Conservation (phyloP, 2,797 vertebrate species). For the Lagothrix lagotricha region DNA sequence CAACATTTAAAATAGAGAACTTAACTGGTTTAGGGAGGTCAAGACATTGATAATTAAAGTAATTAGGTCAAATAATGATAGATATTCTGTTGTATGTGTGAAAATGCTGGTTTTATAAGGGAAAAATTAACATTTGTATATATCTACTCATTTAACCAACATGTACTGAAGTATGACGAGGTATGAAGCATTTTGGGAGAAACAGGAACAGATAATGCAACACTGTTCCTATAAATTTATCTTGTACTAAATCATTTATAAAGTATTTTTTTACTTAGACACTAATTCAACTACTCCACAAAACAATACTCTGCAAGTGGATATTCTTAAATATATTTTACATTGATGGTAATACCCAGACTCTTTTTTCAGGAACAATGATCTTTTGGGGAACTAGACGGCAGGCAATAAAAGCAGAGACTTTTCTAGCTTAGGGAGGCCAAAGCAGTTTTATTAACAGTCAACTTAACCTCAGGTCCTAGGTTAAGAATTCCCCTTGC, state of each 20-base stretch:
- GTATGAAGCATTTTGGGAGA: background rate
- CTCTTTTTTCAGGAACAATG: background rate
- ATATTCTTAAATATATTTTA: background rate
- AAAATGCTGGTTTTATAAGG: background rate
- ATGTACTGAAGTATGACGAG: background rate
- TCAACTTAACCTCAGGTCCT: background rate
- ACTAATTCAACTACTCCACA: background rate
- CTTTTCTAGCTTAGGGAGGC: background rate
- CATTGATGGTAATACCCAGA: background rate
- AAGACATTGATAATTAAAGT: conserved; percentile 36
- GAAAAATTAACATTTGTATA: background rate
- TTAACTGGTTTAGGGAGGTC: background rate
- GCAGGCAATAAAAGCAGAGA: background rate
- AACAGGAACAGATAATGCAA: background rate
- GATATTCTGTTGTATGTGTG: background rate
- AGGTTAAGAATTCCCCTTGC: background rate
- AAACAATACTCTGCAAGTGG: background rate
- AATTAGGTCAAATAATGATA: background rate
- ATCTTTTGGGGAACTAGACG: background rate
- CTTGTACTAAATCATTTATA: background rate
- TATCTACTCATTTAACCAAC: background rate
- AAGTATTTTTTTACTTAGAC: background rate
- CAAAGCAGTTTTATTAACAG: background rate
- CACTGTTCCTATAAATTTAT: background rate
- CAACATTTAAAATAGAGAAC: conserved; percentile 51